Evolutionary conservation across 2,888 invertebrate species (phyloP).

Genomic region (Volucella inflata): DNA sequence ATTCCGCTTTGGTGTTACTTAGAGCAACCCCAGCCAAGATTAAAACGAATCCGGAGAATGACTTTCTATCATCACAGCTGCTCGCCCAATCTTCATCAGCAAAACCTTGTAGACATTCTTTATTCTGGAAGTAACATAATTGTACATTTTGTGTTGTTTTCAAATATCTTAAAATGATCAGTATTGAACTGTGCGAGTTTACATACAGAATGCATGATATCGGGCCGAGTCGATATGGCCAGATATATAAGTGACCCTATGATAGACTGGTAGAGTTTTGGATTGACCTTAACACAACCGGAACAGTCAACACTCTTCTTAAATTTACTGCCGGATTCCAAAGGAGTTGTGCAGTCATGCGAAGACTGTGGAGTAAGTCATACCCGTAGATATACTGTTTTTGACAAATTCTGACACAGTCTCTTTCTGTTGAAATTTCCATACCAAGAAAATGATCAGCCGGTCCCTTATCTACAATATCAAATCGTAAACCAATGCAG

Average conservation of each 20-base stretch:
- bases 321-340: conserved; percentile 7
- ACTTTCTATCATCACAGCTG: conserved; percentile 51
- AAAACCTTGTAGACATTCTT: conserved; percentile 11
- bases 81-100: conserved; percentile 37
- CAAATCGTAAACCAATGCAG: conserved; percentile 5
- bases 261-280: no score
- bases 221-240: no score
- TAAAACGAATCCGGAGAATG: conserved; percentile 55
- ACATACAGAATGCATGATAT: no score
- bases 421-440: conserved; percentile 8
- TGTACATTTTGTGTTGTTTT: conserved; percentile 50
- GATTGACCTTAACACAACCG: background rate
- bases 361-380: background rate
- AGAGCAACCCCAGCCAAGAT: conserved; percentile 39
- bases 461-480: conserved; percentile 20
- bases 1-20: conserved; percentile 57
- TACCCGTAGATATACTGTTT: background rate
- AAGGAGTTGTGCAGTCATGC: conserved; percentile 5
- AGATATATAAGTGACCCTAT: no score
- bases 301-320: conserved; percentile 21
- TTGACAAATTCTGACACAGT: background rate
- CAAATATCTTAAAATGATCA: conserved; percentile 8
- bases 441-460: conserved; percentile 28
- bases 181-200: no score
- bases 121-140: conserved; percentile 36